Percentiles rank a stretch among this genome's conserved stretches.
phyloP scores from a whole-genome alignment of 2,888 invertebrate genomes.

The Digitonthophagus gazella region DNA sequence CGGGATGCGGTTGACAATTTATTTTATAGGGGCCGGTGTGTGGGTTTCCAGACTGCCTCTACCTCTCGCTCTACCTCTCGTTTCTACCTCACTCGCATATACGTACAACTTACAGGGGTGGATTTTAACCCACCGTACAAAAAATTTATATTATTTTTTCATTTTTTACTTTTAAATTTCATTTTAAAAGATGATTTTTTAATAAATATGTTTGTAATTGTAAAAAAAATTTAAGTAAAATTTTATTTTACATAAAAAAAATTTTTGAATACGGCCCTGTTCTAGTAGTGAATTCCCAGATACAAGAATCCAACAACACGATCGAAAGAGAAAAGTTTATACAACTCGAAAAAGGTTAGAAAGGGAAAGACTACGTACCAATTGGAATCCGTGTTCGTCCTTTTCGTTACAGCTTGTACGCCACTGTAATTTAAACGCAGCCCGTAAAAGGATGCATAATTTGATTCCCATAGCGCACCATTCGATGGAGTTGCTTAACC shows the following conservation, averaged over 20 bases:
- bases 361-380: slow-evolving; percentile 41
- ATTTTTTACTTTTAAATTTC: no score
- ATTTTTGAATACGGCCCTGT: slow-evolving; percentile 8
- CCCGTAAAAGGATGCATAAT: slow-evolving; percentile 45
- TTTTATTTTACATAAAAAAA: slow-evolving; percentile 22
- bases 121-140: no score
- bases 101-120: no score
- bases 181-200: no score
- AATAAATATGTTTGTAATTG: neutral
- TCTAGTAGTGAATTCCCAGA: slow-evolving; percentile 30
- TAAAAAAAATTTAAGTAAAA: no score
- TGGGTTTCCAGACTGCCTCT: slow-evolving; percentile 28
- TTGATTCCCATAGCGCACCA: slow-evolving; percentile 42
- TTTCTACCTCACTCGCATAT: no score
- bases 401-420: slow-evolving; percentile 48
- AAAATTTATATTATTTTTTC: no score
- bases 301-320: neutral
- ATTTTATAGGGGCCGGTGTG: slow-evolving; percentile 49
- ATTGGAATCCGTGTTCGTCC: slow-evolving; percentile 47
- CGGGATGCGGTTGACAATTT: slow-evolving; percentile 50
- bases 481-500: slow-evolving; percentile 27
- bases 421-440: slow-evolving; percentile 46
- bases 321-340: slow-evolving; percentile 31
- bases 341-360: slow-evolving; percentile 31
- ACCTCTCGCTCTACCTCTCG: slow-evolving; percentile 30